These are phyloP conservation scores for Sebastes schlegelii DNA, from an alignment of 2,113 vertebrate genomes.

Conservation along the genomic window DNA sequence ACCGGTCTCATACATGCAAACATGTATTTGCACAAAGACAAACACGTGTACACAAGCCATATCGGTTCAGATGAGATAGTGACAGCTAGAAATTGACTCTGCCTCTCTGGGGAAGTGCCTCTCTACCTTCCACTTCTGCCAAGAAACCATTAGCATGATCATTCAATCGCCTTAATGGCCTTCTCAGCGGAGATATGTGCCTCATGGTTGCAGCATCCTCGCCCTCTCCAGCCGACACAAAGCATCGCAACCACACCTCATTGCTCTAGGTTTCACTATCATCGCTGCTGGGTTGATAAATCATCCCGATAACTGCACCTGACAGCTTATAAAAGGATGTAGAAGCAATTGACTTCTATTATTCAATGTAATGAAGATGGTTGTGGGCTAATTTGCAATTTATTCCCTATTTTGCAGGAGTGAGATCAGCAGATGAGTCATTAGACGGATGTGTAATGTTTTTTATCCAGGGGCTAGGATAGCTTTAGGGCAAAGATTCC, in stretches of 20 bases:
- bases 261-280: background rate
- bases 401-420: conserved; percentile 32
- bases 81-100: conserved; percentile 39
- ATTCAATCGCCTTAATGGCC: conserved; percentile 65
- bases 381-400: conserved; percentile 35
- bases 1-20: conserved; percentile 5
- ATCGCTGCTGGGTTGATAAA: conserved; percentile 9
- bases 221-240: conserved; percentile 15
- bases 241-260: conserved; percentile 11
- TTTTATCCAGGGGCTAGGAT: background rate
- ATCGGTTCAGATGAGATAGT: conserved; percentile 18
- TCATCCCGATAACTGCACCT: conserved; percentile 17
- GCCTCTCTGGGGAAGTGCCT: conserved; percentile 27
- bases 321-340: conserved; percentile 35
- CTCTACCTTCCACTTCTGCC: conserved; percentile 52
- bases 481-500: conserved; percentile 37
- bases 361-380: conserved; percentile 23
- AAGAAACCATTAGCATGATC: conserved; percentile 71
- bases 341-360: conserved; percentile 28
- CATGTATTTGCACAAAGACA: background rate
- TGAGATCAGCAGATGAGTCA: conserved; percentile 31
- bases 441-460: conserved; percentile 27
- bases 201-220: conserved; percentile 34
- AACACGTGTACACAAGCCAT: background rate
- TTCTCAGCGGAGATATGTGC: conserved; percentile 54